These are phyloP conservation scores for Trimorus sp. DNA, from an alignment of 2,888 invertebrate genomes.

Conservation along the genomic window DNA sequence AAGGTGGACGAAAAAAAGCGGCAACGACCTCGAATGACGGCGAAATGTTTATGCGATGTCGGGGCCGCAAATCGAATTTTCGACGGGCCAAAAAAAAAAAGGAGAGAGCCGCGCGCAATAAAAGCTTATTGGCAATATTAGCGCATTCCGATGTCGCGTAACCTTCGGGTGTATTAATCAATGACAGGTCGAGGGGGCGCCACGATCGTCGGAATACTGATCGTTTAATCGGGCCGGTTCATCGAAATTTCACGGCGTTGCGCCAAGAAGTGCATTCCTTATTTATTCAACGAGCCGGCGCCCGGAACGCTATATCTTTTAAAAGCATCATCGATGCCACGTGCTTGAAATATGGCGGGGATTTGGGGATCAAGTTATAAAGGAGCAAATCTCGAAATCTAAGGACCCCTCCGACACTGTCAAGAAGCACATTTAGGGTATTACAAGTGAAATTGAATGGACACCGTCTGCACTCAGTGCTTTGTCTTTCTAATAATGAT, in stretches of 20 bases:
- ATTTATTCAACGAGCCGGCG: constrained; percentile 64
- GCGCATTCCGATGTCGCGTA: constrained; percentile 58
- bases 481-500: constrained; percentile 60
- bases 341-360: constrained; percentile 59
- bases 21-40: background rate
- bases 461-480: constrained; percentile 47
- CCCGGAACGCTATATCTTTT: constrained; percentile 51
- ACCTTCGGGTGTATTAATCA: constrained; percentile 67
- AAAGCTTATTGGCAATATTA: constrained; percentile 63
- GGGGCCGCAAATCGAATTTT: constrained; percentile 2
- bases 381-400: constrained; percentile 62
- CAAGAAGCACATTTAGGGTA: constrained; percentile 62
- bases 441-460: constrained; percentile 66
- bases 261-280: constrained; percentile 58
- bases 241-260: constrained; percentile 68
- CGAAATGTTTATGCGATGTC: no score
- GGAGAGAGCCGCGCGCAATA: constrained; percentile 38
- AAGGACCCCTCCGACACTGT: constrained; percentile 51
- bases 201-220: constrained; percentile 64
- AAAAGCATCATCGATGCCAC: constrained; percentile 64
- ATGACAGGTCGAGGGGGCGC: constrained; percentile 35
- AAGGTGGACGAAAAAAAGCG: no score
- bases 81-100: constrained; percentile 4
- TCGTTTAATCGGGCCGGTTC: constrained; percentile 64
- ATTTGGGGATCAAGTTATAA: constrained; percentile 63